phyloP scores from a whole-genome alignment of 1,140 invertebrate species.

The Drosophila teissieri region DNA sequence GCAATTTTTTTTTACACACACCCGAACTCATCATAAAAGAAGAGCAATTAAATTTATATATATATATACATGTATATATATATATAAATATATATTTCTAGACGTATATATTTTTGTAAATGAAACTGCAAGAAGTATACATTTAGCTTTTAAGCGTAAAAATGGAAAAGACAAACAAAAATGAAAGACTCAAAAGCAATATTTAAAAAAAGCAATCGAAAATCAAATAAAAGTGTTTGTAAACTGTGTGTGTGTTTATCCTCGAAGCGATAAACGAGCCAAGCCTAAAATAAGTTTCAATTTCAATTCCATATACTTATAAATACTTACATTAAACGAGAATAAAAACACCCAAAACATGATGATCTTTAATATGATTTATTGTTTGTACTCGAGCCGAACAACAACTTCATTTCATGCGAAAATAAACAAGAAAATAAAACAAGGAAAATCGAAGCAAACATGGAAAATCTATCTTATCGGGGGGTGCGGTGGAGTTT shows the following conservation, averaged over 20 bases:
- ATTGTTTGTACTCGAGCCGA: constrained; percentile 48
- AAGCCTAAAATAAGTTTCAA: constrained; percentile 48
- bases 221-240: constrained; percentile 52
- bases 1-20: constrained; percentile 69
- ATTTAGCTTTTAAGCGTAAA: constrained; percentile 41
- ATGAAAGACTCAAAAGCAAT: constrained; percentile 84
- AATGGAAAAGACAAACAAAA: constrained; percentile 55
- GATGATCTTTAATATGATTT: constrained; percentile 47
- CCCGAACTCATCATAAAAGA: constrained; percentile 41
- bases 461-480: constrained; percentile 33
- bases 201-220: constrained; percentile 52
- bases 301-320: constrained; percentile 54
- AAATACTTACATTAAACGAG: constrained; percentile 47
- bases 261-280: constrained; percentile 29
- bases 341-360: constrained; percentile 41
- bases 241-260: constrained; percentile 17
- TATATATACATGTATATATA: constrained; percentile 35
- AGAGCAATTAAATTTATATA: constrained; percentile 53
- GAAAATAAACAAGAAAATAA: constrained; percentile 46
- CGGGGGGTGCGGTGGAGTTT: not conserved
- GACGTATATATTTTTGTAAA: constrained; percentile 49
- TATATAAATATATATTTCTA: constrained; percentile 37
- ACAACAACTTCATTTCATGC: constrained; percentile 56
- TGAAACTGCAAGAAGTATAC: constrained; percentile 34
- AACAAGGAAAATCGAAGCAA: constrained; percentile 43